Base-by-base conservation (phyloP, 1,140 invertebrate genomes). In the Choristoneura fumiferana region DNA sequence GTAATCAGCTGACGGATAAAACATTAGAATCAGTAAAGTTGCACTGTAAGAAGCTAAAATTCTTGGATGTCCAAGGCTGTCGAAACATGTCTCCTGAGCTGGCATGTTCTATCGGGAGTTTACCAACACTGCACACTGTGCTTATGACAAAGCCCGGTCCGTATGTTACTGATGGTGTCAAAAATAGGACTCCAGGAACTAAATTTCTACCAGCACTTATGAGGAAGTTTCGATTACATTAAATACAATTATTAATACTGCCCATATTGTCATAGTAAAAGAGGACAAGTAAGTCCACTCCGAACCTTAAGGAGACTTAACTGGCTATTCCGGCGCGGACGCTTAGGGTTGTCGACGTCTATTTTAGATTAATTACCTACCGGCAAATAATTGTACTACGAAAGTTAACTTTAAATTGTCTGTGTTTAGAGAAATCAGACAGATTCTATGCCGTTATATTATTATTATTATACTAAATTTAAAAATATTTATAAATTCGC, bases 1-100 rank as follows among this genome's bases (percentile, higher is more conserved):
- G 94, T 79, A 92, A 91, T 64, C 90, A 92, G 66, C 68, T 95
- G 12, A 95, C 93, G 0, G 92, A 95, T 73, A 89, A 90, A 58
- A 90, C 90, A 34, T 78, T 95, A 12, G 87, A 92, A 57, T 89
- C 90, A 14, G 90, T 95, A 37, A 86, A 85, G 57, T 65, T 76
- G 0, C 82, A 93, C 63, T 94, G 93, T 62, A 89, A 89, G 57
- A 87, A 87, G 54, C 67, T 94, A 40, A 87, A 90, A 59, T 89
- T 90, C 35, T 70, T 94, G 17, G 92, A 93, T 75, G 89, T 93
- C 8, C 91, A 91, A 62, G 90, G 90, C 1, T 93, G 93, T 72
- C 83, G 81, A n/a, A 84, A 87, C 29, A 91, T 93, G 59, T 91
- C 92, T 12, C 78, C 86, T 2, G 91, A 92, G 40, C 65, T 91